Evolutionary conservation across 2,797 vertebrate species (phyloP).

Genomic region (Tapirus indicus): DNA sequence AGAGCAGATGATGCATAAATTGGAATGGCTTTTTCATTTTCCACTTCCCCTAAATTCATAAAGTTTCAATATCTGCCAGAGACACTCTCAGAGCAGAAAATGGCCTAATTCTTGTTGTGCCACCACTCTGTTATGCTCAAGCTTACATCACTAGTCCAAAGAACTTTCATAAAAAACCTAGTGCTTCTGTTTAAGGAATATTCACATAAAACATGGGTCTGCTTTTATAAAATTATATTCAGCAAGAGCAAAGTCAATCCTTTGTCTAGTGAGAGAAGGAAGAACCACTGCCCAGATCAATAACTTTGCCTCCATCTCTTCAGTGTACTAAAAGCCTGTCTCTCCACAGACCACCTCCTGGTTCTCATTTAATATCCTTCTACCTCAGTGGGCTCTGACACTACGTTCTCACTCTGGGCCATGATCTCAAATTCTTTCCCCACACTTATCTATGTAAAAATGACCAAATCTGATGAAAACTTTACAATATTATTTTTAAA

Average conservation of each 20-base stretch:
- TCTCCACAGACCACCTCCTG: not conserved
- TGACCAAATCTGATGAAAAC: not conserved
- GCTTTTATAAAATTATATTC: not conserved
- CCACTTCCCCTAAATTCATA: conserved; percentile 39
- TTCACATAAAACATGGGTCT: not conserved
- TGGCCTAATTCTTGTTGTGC: not conserved
- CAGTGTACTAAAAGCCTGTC: not conserved
- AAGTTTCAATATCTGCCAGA: conserved; percentile 23
- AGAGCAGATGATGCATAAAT: conserved; percentile 36
- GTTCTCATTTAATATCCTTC: conserved; percentile 42
- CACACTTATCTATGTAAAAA: conserved; percentile 19
- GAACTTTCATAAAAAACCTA: conserved; percentile 18
- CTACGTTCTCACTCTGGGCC: not conserved
- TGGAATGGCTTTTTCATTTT: conserved; percentile 57
- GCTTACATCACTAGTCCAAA: not conserved
- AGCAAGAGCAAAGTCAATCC: not conserved
- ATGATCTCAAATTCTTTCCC: not conserved
- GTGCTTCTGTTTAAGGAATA: conserved; percentile 14
- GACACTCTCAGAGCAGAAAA: conserved; percentile 23
- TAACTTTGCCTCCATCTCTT: not conserved
- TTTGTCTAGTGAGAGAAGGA: conserved; percentile 29
- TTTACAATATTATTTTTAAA: not conserved
- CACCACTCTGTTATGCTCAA: not conserved
- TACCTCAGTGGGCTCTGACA: not conserved
- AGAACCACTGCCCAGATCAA: conserved; percentile 26